Base-by-base conservation (phyloP, 2,888 invertebrate species). In the Nowickia ferox region DNA sequence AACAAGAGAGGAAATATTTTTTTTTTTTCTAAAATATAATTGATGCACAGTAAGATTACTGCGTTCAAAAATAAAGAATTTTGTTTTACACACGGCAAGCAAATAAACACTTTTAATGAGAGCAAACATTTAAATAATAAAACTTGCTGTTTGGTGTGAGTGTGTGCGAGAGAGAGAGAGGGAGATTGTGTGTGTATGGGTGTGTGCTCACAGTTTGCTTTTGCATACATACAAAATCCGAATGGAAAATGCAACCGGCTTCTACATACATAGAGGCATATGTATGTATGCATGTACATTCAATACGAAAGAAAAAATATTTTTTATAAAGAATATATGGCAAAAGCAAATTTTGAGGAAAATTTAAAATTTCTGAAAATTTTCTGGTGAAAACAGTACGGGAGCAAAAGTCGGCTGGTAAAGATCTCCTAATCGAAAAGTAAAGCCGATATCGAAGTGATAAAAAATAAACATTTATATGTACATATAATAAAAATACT, bases 191-290 rank as follows among this genome's bases (percentile, higher is more conserved):
- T 2, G 22, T 2, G 22, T 42, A 30, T 72, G 10, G 38, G 15
- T 42, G 17, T 53, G 38, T 19, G 19, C 63, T 61, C 19, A 55
- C 13, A 38, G 30, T 72, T 59, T 76, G 63, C 15, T 48, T 69
- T 19, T 57, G 10, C 51, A 48, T 10, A 63, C 19, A 51, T 71
- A 38, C 59, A 44, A 30, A 3, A 44, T 65, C 30, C 22, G 6
- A 82, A 71, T 63, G 72, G 85, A 82, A 79, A 86, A 68, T 86
- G 83, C 86, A 86, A 79, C 86, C 86, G 86, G 83, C 76, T 71
- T 74, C 59, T 79, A 55, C 38, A 22, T 22, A 66, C 46, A 44
- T 59, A 55, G 17, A 40, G 30, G 46, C 15, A 30, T 66, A 44
- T 38, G 6, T 69, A 38, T 13, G 57, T 30, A 17, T 57, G 22